These are phyloP conservation scores for Seriola rivoliana DNA, from an alignment of 2,113 vertebrate species.

Conservation along the genomic window DNA sequence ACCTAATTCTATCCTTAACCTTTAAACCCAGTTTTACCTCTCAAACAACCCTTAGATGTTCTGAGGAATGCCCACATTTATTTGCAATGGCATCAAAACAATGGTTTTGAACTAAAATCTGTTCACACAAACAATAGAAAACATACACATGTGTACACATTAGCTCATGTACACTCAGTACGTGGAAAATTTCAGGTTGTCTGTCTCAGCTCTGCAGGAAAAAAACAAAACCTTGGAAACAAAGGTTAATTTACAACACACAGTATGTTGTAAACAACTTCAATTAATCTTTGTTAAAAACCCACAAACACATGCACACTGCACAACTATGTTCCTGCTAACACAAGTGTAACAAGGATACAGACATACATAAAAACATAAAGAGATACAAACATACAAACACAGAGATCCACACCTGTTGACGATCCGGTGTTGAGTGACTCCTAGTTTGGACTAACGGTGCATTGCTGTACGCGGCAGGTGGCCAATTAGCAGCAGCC, in stretches of 20 bases:
- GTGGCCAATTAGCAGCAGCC: slow-evolving; percentile 78
- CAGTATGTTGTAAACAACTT: not conserved
- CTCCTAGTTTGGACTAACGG: slow-evolving; percentile 57
- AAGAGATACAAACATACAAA: not conserved
- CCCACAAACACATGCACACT: not conserved
- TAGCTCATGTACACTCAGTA: no score
- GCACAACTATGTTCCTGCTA: not conserved
- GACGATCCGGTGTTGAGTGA: slow-evolving; percentile 41
- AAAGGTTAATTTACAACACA: not conserved
- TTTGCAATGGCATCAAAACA: not conserved
- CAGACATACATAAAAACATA: not conserved
- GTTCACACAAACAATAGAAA: no score
- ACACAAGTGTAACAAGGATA: slow-evolving; percentile 1
- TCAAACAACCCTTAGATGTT: not conserved
- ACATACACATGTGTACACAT: not conserved
- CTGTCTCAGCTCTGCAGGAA: not conserved
- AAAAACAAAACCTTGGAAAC: not conserved
- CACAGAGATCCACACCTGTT: slow-evolving; percentile 68
- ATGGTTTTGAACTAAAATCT: not conserved
- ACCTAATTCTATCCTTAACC: no score
- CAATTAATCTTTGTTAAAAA: slow-evolving; percentile 11
- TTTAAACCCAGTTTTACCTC: not conserved
- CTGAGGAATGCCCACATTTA: not conserved
- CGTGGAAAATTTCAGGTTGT: not conserved
- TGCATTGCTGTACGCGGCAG: slow-evolving; percentile 43